Evolutionary conservation across 2,113 vertebrate genomes (phyloP).

Genomic region (Parus major): DNA sequence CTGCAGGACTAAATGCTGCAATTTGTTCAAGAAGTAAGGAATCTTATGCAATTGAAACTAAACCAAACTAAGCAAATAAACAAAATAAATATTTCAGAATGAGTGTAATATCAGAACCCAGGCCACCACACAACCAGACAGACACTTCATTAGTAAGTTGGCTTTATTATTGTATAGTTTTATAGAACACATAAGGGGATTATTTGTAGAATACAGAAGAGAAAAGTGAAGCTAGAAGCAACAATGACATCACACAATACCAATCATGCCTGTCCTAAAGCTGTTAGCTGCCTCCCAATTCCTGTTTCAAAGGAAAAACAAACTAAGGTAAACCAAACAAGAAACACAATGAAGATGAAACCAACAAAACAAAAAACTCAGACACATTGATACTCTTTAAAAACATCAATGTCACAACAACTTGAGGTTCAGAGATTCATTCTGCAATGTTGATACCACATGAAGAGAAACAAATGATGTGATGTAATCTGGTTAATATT

Average conservation of each 20-base stretch:
- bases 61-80: neutral
- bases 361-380: neutral
- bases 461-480: neutral
- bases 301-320: neutral
- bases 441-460: neutral
- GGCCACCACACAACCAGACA: neutral
- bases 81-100: neutral
- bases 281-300: neutral
- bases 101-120: neutral
- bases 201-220: neutral
- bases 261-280: neutral
- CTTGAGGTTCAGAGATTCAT: neutral
- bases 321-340: neutral
- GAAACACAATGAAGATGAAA: neutral
- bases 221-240: neutral
- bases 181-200: neutral
- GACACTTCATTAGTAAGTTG: neutral
- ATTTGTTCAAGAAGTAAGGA: neutral
- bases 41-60: neutral
- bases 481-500: neutral
- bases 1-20: neutral
- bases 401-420: neutral
- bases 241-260: no score
- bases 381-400: neutral
- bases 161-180: neutral